These are phyloP conservation scores for Vanessa tameamea DNA, from an alignment of 1,140 invertebrate genomes.

Conservation along the genomic window DNA sequence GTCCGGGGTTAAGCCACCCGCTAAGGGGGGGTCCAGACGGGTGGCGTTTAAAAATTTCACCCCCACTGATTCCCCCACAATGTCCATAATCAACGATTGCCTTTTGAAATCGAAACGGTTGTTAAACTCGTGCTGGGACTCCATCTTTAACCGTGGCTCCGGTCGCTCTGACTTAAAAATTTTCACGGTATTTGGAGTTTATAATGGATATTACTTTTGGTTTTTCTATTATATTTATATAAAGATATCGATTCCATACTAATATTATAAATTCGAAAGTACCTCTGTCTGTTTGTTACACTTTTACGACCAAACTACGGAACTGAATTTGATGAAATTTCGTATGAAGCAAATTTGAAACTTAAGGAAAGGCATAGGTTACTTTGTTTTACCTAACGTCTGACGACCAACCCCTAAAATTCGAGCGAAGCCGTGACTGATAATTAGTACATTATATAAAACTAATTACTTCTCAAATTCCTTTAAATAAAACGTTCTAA, in stretches of 20 bases:
- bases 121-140: slow-evolving; percentile 47
- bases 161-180: slow-evolving; percentile 11
- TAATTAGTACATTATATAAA: no score
- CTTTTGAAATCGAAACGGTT: slow-evolving; percentile 76
- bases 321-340: no score
- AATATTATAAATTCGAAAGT: not conserved
- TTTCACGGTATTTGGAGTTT: slow-evolving; percentile 28
- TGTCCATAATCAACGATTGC: slow-evolving; percentile 75
- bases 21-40: slow-evolving; percentile 52
- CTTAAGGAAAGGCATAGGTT: no score
- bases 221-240: not conserved
- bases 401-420: no score
- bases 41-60: slow-evolving; percentile 78
- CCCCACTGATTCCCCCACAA: slow-evolving; percentile 68
- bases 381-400: no score
- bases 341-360: no score
- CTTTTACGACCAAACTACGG: no score
- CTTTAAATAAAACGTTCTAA: no score
- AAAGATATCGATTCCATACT: not conserved
- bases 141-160: slow-evolving; percentile 33
- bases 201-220: not conserved
- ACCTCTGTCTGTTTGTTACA: no score
- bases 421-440: no score
- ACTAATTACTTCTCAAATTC: no score
- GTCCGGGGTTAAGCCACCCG: slow-evolving; percentile 32